Evolutionary conservation across 2,797 vertebrate genomes (phyloP).

Genomic region (Sebastes jordani): DNA sequence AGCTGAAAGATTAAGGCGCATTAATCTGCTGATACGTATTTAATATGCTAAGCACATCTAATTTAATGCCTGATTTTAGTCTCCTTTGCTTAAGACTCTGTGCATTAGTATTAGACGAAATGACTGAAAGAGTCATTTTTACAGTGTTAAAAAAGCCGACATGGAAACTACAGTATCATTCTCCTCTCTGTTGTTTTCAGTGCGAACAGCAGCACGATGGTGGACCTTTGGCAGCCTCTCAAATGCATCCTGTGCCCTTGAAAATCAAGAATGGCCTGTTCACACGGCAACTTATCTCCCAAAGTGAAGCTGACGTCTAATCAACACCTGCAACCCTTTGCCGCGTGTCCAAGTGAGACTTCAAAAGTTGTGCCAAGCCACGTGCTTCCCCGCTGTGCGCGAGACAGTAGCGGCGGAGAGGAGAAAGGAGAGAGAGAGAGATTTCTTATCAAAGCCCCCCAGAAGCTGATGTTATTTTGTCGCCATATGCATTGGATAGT

Average conservation of each 20-base stretch:
- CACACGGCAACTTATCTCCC: slow-evolving; percentile 76
- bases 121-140: slow-evolving; percentile 31
- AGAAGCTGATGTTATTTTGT: slow-evolving; percentile 71
- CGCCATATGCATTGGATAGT: slow-evolving; percentile 57
- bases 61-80: slow-evolving; percentile 37
- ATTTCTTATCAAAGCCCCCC: slow-evolving; percentile 73
- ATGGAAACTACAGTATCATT: slow-evolving; percentile 29
- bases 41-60: slow-evolving; percentile 34
- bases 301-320: slow-evolving; percentile 84
- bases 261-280: slow-evolving; percentile 80
- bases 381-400: slow-evolving; percentile 52
- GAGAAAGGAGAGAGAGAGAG: slow-evolving; percentile 34
- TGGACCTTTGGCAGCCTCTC: slow-evolving; percentile 71
- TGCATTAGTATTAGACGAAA: slow-evolving; percentile 21
- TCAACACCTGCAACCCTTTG: slow-evolving; percentile 83
- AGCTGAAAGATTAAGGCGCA: slow-evolving; percentile 21
- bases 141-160: background rate
- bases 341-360: slow-evolving; percentile 80
- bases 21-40: slow-evolving; percentile 39
- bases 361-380: slow-evolving; percentile 80
- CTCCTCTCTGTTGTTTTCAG: slow-evolving; percentile 44
- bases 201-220: slow-evolving; percentile 47
- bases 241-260: slow-evolving; percentile 79
- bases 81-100: background rate
- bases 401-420: slow-evolving; percentile 39